Base-by-base conservation (phyloP, 2,113 vertebrate genomes). In the Paramormyrops kingsleyae region DNA sequence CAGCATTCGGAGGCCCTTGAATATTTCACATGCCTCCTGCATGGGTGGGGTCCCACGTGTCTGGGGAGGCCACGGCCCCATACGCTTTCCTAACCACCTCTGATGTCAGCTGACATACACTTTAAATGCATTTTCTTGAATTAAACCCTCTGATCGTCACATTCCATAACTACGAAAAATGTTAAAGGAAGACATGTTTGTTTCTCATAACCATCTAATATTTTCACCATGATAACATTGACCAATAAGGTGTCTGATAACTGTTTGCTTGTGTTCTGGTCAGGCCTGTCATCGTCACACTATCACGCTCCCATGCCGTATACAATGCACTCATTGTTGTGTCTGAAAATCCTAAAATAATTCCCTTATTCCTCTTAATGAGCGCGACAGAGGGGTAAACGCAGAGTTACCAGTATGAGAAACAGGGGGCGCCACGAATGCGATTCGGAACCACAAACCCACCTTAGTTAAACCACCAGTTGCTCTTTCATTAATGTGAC, bases 261-360 rank as follows among this genome's bases (percentile, higher is more conserved):
- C 56, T 3, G 52, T 17, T 92, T 94, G 94, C 94, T 94, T 91
- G 94, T 93, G 91, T 92, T 88, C 94, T 94, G 94, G 95, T 93
- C 90, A 88, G 90, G 47, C 87, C 31, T 89, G 50, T 80, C 15
- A 42, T 80, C 2, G 13, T 80, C 74, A 19, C 35, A 42, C 4
- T 19, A 19, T 80, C 15, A 15, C 9, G n/a, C n/a, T 66, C 62
- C n/a, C n/a, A 70, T 47, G 39, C 0, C 1, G 8, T 44, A 84
- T 84, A 84, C 21, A 59, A 84, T 12, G 7, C 17, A 56, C 80
- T 87, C 87, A 46, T 83, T 50, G n/a, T 27, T 15, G 62, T 53
- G 89, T 90, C 49, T 27, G 70, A 83, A 87, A 83, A 89, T 39
- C 87, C 19, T 35, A 46, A 47, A 66, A 91, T 89, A 89, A 49